Percentiles rank a stretch among this genome's conserved stretches.
Evolutionary conservation across 2,797 vertebrate species (phyloP).

Genomic region (Anguilla obscura): DNA sequence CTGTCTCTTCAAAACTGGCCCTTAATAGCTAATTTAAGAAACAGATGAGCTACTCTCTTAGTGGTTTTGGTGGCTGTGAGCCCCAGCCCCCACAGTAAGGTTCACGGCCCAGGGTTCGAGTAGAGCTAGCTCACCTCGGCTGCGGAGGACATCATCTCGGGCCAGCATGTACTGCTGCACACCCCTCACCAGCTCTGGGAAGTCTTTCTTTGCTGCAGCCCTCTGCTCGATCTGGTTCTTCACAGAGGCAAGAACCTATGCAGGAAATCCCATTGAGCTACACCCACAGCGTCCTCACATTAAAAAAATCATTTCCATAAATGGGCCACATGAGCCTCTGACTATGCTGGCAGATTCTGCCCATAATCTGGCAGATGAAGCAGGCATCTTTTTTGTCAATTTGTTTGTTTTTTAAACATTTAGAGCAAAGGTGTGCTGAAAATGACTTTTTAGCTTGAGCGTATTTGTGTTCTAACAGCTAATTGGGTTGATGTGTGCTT

Average conservation of each 20-base stretch:
- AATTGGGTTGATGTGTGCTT: neutral
- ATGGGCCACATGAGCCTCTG: neutral
- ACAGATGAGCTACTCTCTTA: neutral
- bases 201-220: constrained; percentile 77
- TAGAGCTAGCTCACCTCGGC: constrained; percentile 59
- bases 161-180: constrained; percentile 87
- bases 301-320: neutral
- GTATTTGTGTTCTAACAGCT: neutral
- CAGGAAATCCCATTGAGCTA: constrained; percentile 43
- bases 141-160: constrained; percentile 73
- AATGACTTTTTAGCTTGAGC: neutral
- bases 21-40: neutral
- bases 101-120: neutral
- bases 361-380: neutral
- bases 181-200: constrained; percentile 78
- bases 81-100: neutral
- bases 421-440: neutral
- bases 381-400: neutral
- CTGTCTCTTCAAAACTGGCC: no score
- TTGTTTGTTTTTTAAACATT: constrained; percentile 11
- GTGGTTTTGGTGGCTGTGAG: constrained; percentile 10
- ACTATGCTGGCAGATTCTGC: neutral
- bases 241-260: constrained; percentile 82
- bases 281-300: neutral
- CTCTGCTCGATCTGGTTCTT: constrained; percentile 88